phyloP scores from a whole-genome alignment of 2,888 invertebrate species.

The Chrysotoxum bicinctum region DNA sequence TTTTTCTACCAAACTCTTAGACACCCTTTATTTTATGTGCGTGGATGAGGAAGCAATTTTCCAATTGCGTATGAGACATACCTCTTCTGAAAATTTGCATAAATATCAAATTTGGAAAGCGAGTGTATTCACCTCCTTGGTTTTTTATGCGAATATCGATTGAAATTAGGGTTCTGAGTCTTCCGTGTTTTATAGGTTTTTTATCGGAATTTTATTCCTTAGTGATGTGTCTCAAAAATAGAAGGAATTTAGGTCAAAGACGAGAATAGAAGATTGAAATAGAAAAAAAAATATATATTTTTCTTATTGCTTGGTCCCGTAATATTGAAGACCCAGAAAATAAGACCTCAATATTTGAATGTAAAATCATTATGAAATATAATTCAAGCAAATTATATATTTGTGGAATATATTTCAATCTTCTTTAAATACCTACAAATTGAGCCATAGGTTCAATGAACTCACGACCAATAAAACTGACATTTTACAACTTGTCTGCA shows the following conservation, averaged over 20 bases:
- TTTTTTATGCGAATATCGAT: slow-evolving; percentile 57
- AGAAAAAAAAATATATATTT: neutral
- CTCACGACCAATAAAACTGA: too few relatives aligned
- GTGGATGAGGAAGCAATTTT: neutral
- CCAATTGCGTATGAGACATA: neutral
- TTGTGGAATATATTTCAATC: too few relatives aligned
- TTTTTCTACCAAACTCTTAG: too few relatives aligned
- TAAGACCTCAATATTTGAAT: too few relatives aligned
- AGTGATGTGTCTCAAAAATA: neutral
- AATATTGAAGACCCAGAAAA: too few relatives aligned
- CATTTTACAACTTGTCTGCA: too few relatives aligned
- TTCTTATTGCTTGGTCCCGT: neutral
- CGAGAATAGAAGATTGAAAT: neutral
- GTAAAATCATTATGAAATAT: too few relatives aligned
- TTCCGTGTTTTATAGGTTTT: slow-evolving; percentile 13
- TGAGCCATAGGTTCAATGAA: too few relatives aligned
- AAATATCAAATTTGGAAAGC: slow-evolving; percentile 42
- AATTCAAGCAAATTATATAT: too few relatives aligned
- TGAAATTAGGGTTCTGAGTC: slow-evolving; percentile 46
- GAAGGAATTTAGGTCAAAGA: slow-evolving; percentile 7
- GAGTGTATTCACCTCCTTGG: slow-evolving; percentile 60
- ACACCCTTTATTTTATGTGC: slow-evolving; percentile 3
- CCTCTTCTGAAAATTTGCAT: slow-evolving; percentile 28
- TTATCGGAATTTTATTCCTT: slow-evolving; percentile 23
- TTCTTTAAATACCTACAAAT: too few relatives aligned